phyloP scores from a whole-genome alignment of 2,888 invertebrate genomes.

The Papilio gigon region DNA sequence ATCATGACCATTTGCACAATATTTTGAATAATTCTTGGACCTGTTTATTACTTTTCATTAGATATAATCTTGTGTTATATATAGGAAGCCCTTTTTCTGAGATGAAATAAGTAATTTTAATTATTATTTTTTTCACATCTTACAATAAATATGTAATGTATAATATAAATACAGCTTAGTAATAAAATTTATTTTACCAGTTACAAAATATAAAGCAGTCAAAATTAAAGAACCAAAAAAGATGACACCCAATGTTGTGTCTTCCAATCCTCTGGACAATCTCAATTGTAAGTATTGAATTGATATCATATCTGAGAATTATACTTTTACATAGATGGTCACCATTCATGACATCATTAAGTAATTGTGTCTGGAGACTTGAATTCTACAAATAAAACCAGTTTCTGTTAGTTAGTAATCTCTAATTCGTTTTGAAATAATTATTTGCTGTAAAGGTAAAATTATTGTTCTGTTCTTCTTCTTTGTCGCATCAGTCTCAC shows the following conservation, averaged over 20 bases:
- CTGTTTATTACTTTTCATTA: too few relatives aligned
- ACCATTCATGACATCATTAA: not conserved
- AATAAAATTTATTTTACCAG: conserved; percentile 59
- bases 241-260: conserved; percentile 87
- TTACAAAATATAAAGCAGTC: conserved; percentile 86
- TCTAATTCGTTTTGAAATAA: not conserved
- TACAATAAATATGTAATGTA: too few relatives aligned
- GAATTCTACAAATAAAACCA: not conserved
- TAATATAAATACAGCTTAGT: not conserved
- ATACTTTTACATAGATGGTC: not conserved
- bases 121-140: too few relatives aligned
- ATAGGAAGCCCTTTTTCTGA: too few relatives aligned
- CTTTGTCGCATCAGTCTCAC: too few relatives aligned
- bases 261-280: conserved; percentile 92
- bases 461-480: too few relatives aligned
- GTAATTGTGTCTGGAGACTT: not conserved
- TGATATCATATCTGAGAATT: not conserved
- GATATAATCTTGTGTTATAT: too few relatives aligned
- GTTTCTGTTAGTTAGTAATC: conserved; percentile 1
- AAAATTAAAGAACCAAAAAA: conserved; percentile 84
- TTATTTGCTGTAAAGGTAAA: too few relatives aligned
- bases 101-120: too few relatives aligned
- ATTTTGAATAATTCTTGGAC: too few relatives aligned
- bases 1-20: too few relatives aligned
- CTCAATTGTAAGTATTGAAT: conserved; percentile 88